A percentile compares a stretch with the other conserved stretches of the same genome.
phyloP scores from a whole-genome alignment of 2,888 invertebrate genomes.

The Ochropacha duplaris region DNA sequence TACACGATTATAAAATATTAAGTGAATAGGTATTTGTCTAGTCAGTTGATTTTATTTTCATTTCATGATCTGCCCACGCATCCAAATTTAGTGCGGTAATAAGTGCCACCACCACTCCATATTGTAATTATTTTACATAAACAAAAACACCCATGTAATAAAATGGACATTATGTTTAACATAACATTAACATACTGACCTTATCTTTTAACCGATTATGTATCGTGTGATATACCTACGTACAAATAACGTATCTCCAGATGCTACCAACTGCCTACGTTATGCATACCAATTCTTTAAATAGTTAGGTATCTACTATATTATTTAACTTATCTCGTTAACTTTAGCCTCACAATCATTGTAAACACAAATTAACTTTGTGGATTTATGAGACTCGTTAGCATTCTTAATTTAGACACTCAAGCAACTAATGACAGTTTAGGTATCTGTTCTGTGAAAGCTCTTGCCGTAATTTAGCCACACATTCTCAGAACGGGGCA shows the following conservation, averaged over 20 bases:
- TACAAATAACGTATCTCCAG: background rate
- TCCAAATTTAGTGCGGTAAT: slow-evolving; percentile 28
- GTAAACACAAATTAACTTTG: background rate
- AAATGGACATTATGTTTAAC: slow-evolving; percentile 27
- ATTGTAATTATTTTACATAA: slow-evolving; percentile 36
- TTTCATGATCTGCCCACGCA: slow-evolving; percentile 12
- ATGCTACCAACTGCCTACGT: background rate
- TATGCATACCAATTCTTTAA: background rate
- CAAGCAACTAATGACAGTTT: background rate
- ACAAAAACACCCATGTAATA: slow-evolving; percentile 27
- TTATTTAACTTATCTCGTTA: background rate
- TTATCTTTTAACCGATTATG: background rate
- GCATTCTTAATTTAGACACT: background rate
- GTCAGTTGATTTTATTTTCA: background rate
- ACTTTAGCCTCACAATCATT: background rate
- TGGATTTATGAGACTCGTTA: background rate
- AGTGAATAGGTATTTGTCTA: background rate
- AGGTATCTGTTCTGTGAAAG: slow-evolving; percentile 1
- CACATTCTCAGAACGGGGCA: slow-evolving; percentile 20
- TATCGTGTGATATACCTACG: background rate
- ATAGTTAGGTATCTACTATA: background rate
- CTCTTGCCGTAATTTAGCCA: background rate
- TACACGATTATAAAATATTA: background rate
- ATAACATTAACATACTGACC: slow-evolving; percentile 8
- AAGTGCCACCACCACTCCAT: slow-evolving; percentile 24